A percentile compares a stretch with the other conserved stretches of the same genome.
Conservation (phyloP, 2,888 invertebrate species). For the Drosophila recens region DNA sequence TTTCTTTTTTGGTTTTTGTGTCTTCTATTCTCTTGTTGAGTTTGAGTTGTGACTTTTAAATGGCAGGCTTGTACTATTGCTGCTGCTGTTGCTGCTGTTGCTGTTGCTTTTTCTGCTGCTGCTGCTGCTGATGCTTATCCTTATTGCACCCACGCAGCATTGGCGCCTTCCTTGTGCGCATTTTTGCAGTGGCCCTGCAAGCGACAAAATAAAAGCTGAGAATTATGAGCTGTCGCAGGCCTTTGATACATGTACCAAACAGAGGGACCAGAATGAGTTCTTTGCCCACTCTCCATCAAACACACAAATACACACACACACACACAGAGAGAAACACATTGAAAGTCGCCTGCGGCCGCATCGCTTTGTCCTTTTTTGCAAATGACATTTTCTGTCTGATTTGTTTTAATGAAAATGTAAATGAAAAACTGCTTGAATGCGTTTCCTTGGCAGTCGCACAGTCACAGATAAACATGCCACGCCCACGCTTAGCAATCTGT, state of each 20-base stretch:
- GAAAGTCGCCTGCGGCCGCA: slow-evolving; percentile 59
- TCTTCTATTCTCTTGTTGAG: slow-evolving; percentile 8
- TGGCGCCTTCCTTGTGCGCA: slow-evolving; percentile 54
- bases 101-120: slow-evolving; percentile 10
- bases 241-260: slow-evolving; percentile 57
- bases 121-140: slow-evolving; percentile 46
- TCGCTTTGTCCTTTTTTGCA: slow-evolving; percentile 66
- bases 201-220: slow-evolving; percentile 38
- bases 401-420: slow-evolving; percentile 75
- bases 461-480: slow-evolving; percentile 60
- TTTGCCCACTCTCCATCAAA: not conserved
- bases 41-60: slow-evolving; percentile 22
- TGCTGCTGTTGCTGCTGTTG: slow-evolving; percentile 6
- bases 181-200: slow-evolving; percentile 62
- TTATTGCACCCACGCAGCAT: slow-evolving; percentile 72
- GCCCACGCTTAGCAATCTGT: slow-evolving; percentile 59
- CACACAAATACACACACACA: slow-evolving; percentile 3
- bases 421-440: slow-evolving; percentile 76
- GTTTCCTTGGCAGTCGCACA: slow-evolving; percentile 71
- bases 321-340: not conserved
- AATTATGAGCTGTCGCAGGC: slow-evolving; percentile 70
- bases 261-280: not conserved
- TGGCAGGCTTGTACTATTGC: slow-evolving; percentile 19
- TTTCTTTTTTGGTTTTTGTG: slow-evolving; percentile 1
- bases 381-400: slow-evolving; percentile 79